Evolutionary conservation across 2,113 vertebrate species (phyloP).

Genomic region (Tenrec ecaudatus): DNA sequence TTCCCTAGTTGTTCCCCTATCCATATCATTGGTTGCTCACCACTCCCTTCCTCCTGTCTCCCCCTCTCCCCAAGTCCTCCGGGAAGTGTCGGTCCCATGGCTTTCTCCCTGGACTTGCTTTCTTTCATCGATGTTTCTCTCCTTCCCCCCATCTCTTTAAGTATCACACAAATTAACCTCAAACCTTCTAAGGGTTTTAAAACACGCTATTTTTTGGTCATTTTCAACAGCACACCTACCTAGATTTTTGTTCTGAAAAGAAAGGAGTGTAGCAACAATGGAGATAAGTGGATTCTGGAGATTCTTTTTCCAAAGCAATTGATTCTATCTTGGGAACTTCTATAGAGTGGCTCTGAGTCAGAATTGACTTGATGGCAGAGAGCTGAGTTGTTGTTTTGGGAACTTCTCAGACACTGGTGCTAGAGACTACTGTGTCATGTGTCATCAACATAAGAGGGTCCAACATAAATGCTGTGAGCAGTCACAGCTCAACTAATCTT

Average conservation of each 20-base stretch:
- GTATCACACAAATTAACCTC: neutral
- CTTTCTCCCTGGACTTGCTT: too few relatives aligned
- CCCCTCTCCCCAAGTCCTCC: too few relatives aligned
- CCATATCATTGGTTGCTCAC: too few relatives aligned
- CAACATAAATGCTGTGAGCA: too few relatives aligned
- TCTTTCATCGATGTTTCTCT: too few relatives aligned
- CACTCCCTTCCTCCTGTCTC: too few relatives aligned
- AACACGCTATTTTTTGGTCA: neutral
- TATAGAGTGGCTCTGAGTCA: neutral
- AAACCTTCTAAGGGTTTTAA: neutral
- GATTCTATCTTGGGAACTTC: too few relatives aligned
- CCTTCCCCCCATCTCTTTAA: too few relatives aligned
- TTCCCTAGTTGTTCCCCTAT: too few relatives aligned
- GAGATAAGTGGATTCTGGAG: neutral
- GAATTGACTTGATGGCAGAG: too few relatives aligned
- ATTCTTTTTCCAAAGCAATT: slow-evolving; percentile 3
- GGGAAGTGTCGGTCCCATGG: too few relatives aligned
- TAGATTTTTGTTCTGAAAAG: neutral
- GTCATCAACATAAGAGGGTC: neutral
- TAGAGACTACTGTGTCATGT: neutral
- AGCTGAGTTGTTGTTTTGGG: neutral
- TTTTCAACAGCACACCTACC: neutral
- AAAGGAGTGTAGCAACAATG: neutral
- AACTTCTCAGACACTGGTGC: neutral
- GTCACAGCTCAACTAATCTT: too few relatives aligned